Evolutionary conservation across 2,888 invertebrate species (phyloP).

Genomic region (Cephus sareptanus): DNA sequence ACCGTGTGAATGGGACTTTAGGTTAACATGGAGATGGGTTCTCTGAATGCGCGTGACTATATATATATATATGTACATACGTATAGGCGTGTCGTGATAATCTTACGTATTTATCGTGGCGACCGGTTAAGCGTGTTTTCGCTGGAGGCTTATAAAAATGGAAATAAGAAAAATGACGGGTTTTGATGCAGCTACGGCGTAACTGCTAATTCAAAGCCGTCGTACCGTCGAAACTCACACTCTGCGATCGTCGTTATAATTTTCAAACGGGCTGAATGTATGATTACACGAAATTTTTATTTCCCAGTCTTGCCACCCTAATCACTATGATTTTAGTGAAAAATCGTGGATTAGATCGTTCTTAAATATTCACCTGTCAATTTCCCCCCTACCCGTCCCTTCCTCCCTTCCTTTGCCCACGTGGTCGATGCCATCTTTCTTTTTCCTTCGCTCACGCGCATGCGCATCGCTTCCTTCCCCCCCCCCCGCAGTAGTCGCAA

Average conservation of each 20-base stretch:
- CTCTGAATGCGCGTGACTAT: not conserved
- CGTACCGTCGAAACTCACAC: not conserved
- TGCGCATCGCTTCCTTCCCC: not conserved
- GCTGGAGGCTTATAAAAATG: not conserved
- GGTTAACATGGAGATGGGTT: not conserved
- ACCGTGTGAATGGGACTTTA: not conserved
- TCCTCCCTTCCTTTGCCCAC: no score
- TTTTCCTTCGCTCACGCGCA: not conserved
- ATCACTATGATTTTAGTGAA: conserved; percentile 1
- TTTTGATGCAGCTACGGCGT: not conserved
- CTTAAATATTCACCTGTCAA: conserved; percentile 3
- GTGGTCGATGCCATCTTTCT: not conserved
- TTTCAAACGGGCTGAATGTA: not conserved
- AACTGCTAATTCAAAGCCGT: conserved; percentile 2
- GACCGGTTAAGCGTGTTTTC: not conserved
- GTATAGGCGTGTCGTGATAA: not conserved
- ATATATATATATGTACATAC: not conserved
- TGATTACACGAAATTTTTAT: not conserved
- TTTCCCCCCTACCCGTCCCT: no score
- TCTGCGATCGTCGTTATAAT: not conserved
- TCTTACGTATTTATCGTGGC: not conserved
- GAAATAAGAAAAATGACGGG: not conserved
- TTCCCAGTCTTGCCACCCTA: not conserved
- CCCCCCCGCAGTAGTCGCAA: not conserved
- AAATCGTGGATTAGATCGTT: not conserved